Evolutionary conservation across 2,113 vertebrate genomes (phyloP), one percentile per base, ranked within the genome.

Genomic region (Hippopotamus amphibius): DNA sequence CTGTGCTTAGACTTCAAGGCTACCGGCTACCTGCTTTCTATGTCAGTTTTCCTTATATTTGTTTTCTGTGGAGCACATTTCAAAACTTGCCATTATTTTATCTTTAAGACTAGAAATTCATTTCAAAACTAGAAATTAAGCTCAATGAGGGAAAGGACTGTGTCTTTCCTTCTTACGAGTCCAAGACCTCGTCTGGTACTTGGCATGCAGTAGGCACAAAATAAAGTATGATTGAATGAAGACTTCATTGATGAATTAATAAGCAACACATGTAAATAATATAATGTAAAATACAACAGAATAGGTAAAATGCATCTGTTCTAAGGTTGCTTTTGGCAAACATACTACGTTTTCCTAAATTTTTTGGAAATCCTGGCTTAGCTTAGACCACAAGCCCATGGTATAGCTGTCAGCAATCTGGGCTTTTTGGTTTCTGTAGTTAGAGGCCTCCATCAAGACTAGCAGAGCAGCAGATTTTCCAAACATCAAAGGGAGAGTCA

Each of bases 11-110:
- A 30, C 28, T 16, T 10, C 37, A 69, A 17, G 59, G 8, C 33
- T 93, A 22, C 46, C 28, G 50, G 53, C 33, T 65, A 2, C 22
- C 24, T 95, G 19, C 59, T 85, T 69, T 76, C 21, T 48, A 19
- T 10, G 2, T 80, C 53, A 83, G 3, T 21, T 71, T 33, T 50
- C 41, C 57, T 79, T 63, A n/a, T 50, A 26, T 83, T 79, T 69
- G 43, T 65, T 71, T 93, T 87, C 53, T 86, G 53, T 7, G 83
- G 17, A 90, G 55, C 28, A 33, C 57, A 33, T 48, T 74, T 74
- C 53, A 69, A 95, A 95, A 41, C 17, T 89, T 59, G 46, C 21
- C 79, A 76, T 71, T 87, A 72, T 72, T 96, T 94, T 80, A 76
- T 68, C 69, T 28, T 65, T 92, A 89, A 80, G 59, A 94, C 83